Base-by-base conservation (phyloP, 2,888 invertebrate species). In the Athalia rosae region DNA sequence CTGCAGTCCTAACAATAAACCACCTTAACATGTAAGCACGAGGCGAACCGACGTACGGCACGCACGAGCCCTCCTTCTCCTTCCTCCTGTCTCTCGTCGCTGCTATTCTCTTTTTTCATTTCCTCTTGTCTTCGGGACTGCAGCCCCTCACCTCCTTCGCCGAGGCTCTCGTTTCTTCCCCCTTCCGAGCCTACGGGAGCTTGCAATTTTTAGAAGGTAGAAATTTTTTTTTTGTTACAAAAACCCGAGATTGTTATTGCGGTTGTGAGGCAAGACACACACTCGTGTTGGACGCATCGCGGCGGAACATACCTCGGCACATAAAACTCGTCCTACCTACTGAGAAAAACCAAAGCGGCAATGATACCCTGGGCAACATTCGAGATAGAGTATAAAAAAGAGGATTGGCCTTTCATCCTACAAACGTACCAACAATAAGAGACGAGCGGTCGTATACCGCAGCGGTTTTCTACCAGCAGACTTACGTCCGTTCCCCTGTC, bases 1-100 rank as follows among this genome's bases (percentile, higher is more conserved):
- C 47, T 61, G 61, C 28, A 28, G 28, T 74, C 74, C 74, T 74
- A 74, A 74, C 74, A 74, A 74, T 74, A 74, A 74, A 59, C 74
- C 61, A 15, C 74, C 50, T 47, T 58, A 43, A 41, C 58, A 69
- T 69, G 56, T 45, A 56, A 58, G 56, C 71, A 13, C 45, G 28
- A 45, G 13, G 28, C 71, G 45, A 28, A 28, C 28, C 28, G 28
- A 28, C 28, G 28, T 28, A 28, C 28, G 56, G 71, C 71, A 71
- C 56, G 71, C 56, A 71, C 58, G 56, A 45, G 71, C 13, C 71
- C 67, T 50, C 67, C 67, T 53, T 50, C 67, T 67, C 50, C 53
- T 67, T 50, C 50, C 28, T 69, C 69, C 43, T 69, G 8, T n/a
- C 13, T 58, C 56, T 28, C 28, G 28, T 28, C 28, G 28, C 28